Conservation (phyloP, 2,888 invertebrate genomes). For the Cataglyphis cursor region DNA sequence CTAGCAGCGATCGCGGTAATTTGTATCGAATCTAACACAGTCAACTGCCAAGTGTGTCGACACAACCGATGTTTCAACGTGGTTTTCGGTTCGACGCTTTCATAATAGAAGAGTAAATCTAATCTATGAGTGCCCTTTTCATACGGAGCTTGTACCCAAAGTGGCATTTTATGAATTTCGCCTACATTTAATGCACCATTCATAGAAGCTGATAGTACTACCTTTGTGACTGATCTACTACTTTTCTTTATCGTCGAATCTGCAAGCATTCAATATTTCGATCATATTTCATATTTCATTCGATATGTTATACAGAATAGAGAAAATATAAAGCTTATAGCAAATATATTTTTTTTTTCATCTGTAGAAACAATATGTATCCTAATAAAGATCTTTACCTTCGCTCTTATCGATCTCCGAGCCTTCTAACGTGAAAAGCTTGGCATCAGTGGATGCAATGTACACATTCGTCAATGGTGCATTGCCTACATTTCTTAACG, state of each 20-base stretch:
- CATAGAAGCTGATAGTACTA: slow-evolving; percentile 83
- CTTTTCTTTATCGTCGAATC: slow-evolving; percentile 83
- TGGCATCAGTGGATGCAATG: slow-evolving; percentile 91
- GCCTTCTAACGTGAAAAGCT: slow-evolving; percentile 89
- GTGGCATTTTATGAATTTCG: slow-evolving; percentile 87
- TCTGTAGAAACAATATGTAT: neutral
- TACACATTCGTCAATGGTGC: slow-evolving; percentile 89
- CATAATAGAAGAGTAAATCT: slow-evolving; percentile 92
- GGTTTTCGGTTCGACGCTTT: slow-evolving; percentile 87
- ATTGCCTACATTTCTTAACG: slow-evolving; percentile 91
- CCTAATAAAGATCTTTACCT: slow-evolving; percentile 54
- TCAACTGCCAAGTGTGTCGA: slow-evolving; percentile 90
- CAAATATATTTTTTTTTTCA: neutral
- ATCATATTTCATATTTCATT: too few species aligned
- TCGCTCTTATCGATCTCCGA: slow-evolving; percentile 61
- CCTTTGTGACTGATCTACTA: slow-evolving; percentile 86
- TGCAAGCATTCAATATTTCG: slow-evolving; percentile 61
- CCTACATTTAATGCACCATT: slow-evolving; percentile 88
- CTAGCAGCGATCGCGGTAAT: slow-evolving; percentile 88
- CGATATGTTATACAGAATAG: neutral
- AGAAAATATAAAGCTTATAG: slow-evolving; percentile 11
- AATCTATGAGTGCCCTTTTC: slow-evolving; percentile 89
- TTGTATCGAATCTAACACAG: slow-evolving; percentile 89
- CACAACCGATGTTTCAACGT: slow-evolving; percentile 88
- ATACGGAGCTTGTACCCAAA: slow-evolving; percentile 92